Evolutionary conservation across 2,888 invertebrate species (phyloP).

Genomic region (Agrochola lota): DNA sequence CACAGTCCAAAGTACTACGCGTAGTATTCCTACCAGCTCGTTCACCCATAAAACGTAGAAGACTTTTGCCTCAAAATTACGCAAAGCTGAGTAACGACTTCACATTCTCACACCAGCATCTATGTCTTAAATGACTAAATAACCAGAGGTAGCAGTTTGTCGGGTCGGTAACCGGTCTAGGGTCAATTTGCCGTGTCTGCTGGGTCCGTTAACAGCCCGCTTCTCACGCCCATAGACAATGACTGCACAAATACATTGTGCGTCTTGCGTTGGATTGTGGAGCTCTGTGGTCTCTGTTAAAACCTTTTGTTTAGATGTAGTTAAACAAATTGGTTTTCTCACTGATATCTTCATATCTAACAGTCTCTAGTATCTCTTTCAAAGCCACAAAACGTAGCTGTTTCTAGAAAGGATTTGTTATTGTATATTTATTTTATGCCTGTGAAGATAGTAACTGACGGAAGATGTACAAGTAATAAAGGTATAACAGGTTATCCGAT

Average conservation of each 20-base stretch:
- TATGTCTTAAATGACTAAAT: slow-evolving; percentile 40
- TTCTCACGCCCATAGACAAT: slow-evolving; percentile 73
- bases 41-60: slow-evolving; percentile 1
- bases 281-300: slow-evolving; percentile 38
- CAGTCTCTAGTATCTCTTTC: neutral
- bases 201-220: slow-evolving; percentile 70
- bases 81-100: slow-evolving; percentile 7
- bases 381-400: neutral
- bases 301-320: slow-evolving; percentile 42
- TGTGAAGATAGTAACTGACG: neutral
- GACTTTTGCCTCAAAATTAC: slow-evolving; percentile 6
- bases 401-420: neutral
- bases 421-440: neutral
- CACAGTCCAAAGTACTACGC: neutral
- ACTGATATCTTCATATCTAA: slow-evolving; percentile 31
- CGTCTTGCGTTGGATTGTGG: slow-evolving; percentile 43
- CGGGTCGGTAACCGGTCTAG: slow-evolving; percentile 66
- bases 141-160: slow-evolving; percentile 50
- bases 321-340: slow-evolving; percentile 47
- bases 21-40: neutral
- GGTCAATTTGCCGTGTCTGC: slow-evolving; percentile 69
- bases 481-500: slow-evolving; percentile 29
- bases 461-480: slow-evolving; percentile 27
- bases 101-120: slow-evolving; percentile 23
- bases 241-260: slow-evolving; percentile 61